Evolutionary conservation across 2,888 invertebrate species (phyloP).

Genomic region (Phyllotreta striolata): DNA sequence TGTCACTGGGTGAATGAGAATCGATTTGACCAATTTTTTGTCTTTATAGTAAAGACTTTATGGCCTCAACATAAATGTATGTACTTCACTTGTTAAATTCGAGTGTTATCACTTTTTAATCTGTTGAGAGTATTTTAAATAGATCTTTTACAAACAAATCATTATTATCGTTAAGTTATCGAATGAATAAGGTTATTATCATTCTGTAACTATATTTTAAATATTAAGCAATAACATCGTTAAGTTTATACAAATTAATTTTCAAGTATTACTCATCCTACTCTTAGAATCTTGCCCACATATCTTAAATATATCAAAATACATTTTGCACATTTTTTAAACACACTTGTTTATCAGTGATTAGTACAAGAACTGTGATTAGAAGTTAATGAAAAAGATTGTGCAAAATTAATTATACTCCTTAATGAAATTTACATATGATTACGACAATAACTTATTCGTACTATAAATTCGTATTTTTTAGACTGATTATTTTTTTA

Average conservation of each 20-base stretch:
- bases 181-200: not conserved
- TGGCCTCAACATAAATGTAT: not conserved
- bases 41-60: constrained; percentile 5
- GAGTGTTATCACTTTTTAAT: constrained; percentile 6
- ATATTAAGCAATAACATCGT: constrained; percentile 6
- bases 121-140: constrained; percentile 1
- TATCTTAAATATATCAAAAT: constrained; percentile 9
- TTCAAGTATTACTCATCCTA: constrained; percentile 1
- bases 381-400: too few species aligned
- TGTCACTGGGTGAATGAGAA: not conserved
- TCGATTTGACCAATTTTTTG: not conserved
- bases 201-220: not conserved
- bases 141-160: not conserved
- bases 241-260: constrained; percentile 10
- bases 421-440: not conserved
- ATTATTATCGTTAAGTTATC: not conserved
- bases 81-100: constrained; percentile 13
- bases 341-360: not conserved
- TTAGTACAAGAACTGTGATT: not conserved
- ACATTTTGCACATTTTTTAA: not conserved
- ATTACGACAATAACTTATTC: constrained; percentile 2
- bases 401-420: too few species aligned
- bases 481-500: constrained; percentile 13
- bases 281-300: constrained; percentile 12
- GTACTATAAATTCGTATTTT: constrained; percentile 12